Conservation (phyloP, 1,140 invertebrate species). For the Atta cephalotes region DNA sequence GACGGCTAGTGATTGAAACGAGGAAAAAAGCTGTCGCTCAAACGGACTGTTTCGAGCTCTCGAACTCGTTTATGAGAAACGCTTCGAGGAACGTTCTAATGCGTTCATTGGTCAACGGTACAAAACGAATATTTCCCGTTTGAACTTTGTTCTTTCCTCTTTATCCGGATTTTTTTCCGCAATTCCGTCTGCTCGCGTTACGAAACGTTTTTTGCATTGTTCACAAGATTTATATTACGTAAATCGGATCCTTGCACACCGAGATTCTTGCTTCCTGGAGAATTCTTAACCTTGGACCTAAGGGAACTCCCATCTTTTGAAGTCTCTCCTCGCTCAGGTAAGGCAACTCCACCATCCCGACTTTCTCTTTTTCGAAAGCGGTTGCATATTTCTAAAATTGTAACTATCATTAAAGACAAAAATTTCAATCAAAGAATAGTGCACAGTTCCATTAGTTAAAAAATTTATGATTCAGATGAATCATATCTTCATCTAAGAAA, state of each 20-base stretch:
- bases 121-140: conserved; percentile 22
- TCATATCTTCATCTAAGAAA: neutral
- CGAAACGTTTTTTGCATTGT: neutral
- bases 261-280: conserved; percentile 95
- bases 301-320: conserved; percentile 95
- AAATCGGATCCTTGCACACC: conserved; percentile 87
- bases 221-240: conserved; percentile 78
- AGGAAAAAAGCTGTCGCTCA: conserved; percentile 10
- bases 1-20: conserved; percentile 23
- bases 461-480: neutral
- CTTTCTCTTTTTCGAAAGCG: conserved; percentile 94
- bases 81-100: conserved; percentile 1
- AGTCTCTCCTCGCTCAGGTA: conserved; percentile 96
- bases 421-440: neutral
- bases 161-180: neutral
- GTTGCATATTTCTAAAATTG: conserved; percentile 93
- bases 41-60: conserved; percentile 1
- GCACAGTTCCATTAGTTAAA: neutral
- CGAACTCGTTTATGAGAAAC: neutral
- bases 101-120: neutral
- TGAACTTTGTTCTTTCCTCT: conserved; percentile 15
- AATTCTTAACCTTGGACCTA: conserved; percentile 95
- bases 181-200: neutral
- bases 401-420: neutral
- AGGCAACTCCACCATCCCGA: conserved; percentile 96